Conservation (phyloP, 2,888 invertebrate genomes). For the Apantesis nais region DNA sequence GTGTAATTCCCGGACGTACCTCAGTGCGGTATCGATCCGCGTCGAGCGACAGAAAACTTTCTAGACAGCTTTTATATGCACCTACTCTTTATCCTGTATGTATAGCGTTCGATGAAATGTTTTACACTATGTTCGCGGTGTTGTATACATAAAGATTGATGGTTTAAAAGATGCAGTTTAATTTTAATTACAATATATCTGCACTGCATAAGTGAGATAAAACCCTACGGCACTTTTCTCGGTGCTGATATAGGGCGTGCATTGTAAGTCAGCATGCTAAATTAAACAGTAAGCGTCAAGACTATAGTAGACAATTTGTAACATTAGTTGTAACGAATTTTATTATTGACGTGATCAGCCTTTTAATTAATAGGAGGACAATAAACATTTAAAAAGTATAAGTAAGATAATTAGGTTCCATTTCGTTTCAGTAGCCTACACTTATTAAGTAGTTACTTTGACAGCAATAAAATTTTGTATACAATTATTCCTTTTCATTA, state of each 20-base stretch:
- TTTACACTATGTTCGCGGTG: conserved; percentile 51
- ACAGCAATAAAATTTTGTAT: too few relatives aligned
- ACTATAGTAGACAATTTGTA: neutral
- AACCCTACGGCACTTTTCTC: neutral
- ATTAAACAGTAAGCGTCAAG: too few relatives aligned
- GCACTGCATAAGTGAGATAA: neutral
- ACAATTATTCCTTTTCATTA: too few relatives aligned
- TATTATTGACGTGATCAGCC: neutral
- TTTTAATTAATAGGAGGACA: neutral
- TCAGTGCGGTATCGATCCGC: conserved; percentile 79
- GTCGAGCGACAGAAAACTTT: conserved; percentile 85
- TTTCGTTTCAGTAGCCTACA: too few relatives aligned
- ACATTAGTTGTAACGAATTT: neutral
- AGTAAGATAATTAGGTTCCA: neutral
- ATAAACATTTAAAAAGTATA: neutral
- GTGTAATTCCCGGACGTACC: conserved; percentile 75
- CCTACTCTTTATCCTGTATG: conserved; percentile 78
- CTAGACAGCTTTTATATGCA: conserved; percentile 87
- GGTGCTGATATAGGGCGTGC: neutral
- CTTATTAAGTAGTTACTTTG: too few relatives aligned
- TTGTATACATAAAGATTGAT: conserved; percentile 41
- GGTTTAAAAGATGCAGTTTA: conserved; percentile 46
- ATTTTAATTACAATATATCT: conserved; percentile 20
- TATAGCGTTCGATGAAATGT: conserved; percentile 66
- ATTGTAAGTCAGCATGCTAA: neutral